Evolutionary conservation across 2,113 vertebrate genomes (phyloP), one percentile per base, ranked within the genome.

Genomic region (Pogona vitticeps): DNA sequence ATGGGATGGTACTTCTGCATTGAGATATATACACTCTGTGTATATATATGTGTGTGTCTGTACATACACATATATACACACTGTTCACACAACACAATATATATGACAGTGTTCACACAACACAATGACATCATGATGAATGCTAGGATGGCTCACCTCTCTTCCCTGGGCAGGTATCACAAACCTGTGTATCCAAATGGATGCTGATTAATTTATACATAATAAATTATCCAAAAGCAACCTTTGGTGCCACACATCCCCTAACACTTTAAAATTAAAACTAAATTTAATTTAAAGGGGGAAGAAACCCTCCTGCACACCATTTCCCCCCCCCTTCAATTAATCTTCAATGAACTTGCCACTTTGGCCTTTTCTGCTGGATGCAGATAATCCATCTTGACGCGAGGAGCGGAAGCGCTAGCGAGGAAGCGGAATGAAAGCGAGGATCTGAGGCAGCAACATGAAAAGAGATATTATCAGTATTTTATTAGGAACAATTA

Each of bases 321-420:
- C n/a, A 81, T 75, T 52, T 28, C 18, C 6, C 36, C 18, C 40
- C 86, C 26, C 89, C 87, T 91, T 90, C 93, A 95, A 95, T 95
- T 94, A 95, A 95, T 95, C 93, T 95, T 94, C 92, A 94, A 94
- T 92, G 95, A 94, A 94, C 93, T 93, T 95, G 90, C 94, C 90
- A 87, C 90, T 89, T 92, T 91, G 92, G 92, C 92, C 93, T 95
- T n/a, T 92, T 93, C 58, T 0, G 0, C 89, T 93, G 23, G 9
- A 91, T 91, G 92, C 92, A 91, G 93, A 95, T 93, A 95, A 95
- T 95, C 93, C 94, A 92, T 95, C 94, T 94, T 38, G 82, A 95
- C 42, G 0, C 0, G 83, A 88, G 90, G 91, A 93, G 89, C 1
- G 0, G 88, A 86, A 83, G 85, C 77, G 75, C 85, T 86, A 38